Evolutionary conservation across 2,113 vertebrate species (phyloP).

Genomic region (Fulmarus glacialis): DNA sequence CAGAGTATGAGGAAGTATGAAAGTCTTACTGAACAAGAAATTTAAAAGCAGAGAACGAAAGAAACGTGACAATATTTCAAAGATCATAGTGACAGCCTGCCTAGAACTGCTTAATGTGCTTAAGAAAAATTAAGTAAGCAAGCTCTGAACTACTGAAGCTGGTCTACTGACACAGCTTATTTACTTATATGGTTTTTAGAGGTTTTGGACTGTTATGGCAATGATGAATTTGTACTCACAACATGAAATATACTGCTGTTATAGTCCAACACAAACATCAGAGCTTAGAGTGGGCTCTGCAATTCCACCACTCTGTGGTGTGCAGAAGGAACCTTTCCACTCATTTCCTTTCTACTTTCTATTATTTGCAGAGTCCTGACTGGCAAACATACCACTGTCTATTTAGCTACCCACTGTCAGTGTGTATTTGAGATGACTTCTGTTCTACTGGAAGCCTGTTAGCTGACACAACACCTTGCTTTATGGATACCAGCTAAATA

Average conservation of each 20-base stretch:
- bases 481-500: neutral
- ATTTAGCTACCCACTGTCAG: neutral
- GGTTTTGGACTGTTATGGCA: neutral
- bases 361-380: neutral
- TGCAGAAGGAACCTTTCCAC: neutral
- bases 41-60: neutral
- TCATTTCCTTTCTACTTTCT: neutral
- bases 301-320: neutral
- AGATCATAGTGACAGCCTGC: neutral
- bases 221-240: neutral
- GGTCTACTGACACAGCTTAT: neutral
- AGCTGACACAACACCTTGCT: neutral
- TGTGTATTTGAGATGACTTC: neutral
- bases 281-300: neutral
- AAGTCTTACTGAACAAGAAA: neutral
- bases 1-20: neutral
- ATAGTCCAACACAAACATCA: neutral
- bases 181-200: neutral
- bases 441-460: neutral
- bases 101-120: neutral
- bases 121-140: constrained; percentile 14
- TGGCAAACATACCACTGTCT: neutral
- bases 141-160: neutral
- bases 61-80: neutral
- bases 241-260: neutral